These are phyloP conservation scores for Romanomermis culicivorax DNA, from an alignment of 2,888 invertebrate species.

Conservation along the genomic window DNA sequence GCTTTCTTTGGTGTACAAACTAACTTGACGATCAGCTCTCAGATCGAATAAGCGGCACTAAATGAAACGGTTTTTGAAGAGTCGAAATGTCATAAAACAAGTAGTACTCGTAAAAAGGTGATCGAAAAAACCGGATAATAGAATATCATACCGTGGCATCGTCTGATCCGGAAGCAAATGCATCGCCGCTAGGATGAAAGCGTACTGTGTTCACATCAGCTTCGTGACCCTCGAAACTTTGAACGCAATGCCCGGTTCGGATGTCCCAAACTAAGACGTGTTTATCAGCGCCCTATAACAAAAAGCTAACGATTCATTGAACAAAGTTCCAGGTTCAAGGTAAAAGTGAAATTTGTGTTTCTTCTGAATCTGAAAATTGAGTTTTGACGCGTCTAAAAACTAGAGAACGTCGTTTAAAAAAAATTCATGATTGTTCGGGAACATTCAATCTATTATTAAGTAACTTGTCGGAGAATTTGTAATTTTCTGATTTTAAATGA, in stretches of 20 bases:
- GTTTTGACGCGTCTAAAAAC: not conserved
- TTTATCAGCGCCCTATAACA: conserved; percentile 64
- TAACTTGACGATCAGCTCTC: conserved; percentile 90
- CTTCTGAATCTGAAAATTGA: not conserved
- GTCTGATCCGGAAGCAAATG: conserved; percentile 92
- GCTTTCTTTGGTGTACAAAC: no score
- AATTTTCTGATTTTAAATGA: no score
- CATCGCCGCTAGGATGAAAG: conserved; percentile 97
- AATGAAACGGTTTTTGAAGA: no score
- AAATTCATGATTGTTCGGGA: no score
- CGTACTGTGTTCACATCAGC: conserved; percentile 93
- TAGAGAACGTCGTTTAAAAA: no score
- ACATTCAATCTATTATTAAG: no score
- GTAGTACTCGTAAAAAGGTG: no score
- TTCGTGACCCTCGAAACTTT: conserved; percentile 93
- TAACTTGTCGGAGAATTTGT: no score
- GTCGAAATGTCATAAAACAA: no score
- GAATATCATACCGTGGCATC: conserved; percentile 81
- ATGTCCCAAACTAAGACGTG: conserved; percentile 97
- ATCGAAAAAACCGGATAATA: no score
- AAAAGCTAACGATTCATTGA: not conserved
- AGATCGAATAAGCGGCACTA: conserved; percentile 86
- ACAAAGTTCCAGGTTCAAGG: not conserved
- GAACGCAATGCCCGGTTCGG: conserved; percentile 88
- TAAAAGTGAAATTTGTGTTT: not conserved